phyloP scores from a whole-genome alignment of 2,888 invertebrate genomes.

The Dolichopus griseipennis region DNA sequence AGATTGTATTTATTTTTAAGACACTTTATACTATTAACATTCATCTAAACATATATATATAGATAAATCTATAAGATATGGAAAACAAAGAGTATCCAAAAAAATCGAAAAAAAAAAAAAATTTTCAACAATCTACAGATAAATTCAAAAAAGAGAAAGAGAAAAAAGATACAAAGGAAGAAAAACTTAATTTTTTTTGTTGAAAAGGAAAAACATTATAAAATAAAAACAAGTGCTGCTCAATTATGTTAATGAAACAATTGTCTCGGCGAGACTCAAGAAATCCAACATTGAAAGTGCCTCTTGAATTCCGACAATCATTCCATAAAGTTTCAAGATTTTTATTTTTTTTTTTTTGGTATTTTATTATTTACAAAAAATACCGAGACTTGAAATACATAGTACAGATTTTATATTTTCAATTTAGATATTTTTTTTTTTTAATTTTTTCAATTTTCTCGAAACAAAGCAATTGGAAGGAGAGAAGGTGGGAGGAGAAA shows the following conservation, averaged over 20 bases:
- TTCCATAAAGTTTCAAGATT: background rate
- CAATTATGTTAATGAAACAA: constrained; percentile 31
- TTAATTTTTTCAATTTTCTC: no score
- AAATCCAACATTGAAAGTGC: constrained; percentile 6
- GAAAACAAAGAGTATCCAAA: no score
- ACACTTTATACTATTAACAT: no score
- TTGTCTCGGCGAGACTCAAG: constrained; percentile 20
- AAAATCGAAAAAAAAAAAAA: no score
- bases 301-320: constrained; percentile 6
- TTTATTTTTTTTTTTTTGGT: background rate
- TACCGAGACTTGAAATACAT: background rate
- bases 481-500: background rate
- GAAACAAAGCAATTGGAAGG: no score
- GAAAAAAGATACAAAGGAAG: background rate
- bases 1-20: no score
- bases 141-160: no score
- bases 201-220: background rate
- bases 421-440: background rate
- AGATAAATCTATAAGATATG: background rate
- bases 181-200: background rate
- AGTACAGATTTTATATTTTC: background rate
- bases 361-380: background rate
- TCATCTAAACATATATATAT: no score
- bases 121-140: no score
- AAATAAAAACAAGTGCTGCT: constrained; percentile 16